Evolutionary conservation across 2,888 invertebrate species (phyloP).

Genomic region (Eupithecia insigniata): DNA sequence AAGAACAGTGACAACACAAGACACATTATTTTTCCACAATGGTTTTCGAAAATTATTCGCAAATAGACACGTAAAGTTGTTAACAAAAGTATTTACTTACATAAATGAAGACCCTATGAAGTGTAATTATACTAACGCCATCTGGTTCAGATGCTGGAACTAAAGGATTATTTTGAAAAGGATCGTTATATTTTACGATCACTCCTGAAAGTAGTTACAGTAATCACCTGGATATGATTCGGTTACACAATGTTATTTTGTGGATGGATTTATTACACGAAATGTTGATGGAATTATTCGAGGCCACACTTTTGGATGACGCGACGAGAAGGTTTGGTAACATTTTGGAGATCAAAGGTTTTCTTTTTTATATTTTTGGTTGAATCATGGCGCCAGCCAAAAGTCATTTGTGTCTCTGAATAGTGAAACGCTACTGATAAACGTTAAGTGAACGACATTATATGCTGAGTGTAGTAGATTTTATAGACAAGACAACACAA

Average conservation of each 20-base stretch:
- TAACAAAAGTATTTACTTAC: not conserved
- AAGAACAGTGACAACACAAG: not conserved
- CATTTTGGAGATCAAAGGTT: not conserved
- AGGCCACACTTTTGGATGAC: too few species aligned
- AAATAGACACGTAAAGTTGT: not conserved
- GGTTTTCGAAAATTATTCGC: too few species aligned
- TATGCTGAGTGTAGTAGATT: too few species aligned
- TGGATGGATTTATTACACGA: slow-evolving; percentile 17
- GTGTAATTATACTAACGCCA: not conserved
- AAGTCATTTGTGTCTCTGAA: too few species aligned
- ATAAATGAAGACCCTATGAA: not conserved
- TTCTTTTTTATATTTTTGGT: not conserved
- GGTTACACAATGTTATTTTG: slow-evolving; percentile 18
- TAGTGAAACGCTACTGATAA: not conserved
- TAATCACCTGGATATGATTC: slow-evolving; percentile 22
- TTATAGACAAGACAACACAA: too few species aligned
- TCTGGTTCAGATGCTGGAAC: slow-evolving; percentile 4
- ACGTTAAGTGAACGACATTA: too few species aligned
- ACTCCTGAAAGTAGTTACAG: slow-evolving; percentile 8
- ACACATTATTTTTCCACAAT: not conserved
- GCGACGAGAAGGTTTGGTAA: not conserved
- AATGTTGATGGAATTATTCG: slow-evolving; percentile 10
- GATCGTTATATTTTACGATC: slow-evolving; percentile 20
- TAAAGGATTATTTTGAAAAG: slow-evolving; percentile 21
- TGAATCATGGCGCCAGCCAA: not conserved